phyloP scores from a whole-genome alignment of 1,140 invertebrate genomes.

The Panulirus ornatus region DNA sequence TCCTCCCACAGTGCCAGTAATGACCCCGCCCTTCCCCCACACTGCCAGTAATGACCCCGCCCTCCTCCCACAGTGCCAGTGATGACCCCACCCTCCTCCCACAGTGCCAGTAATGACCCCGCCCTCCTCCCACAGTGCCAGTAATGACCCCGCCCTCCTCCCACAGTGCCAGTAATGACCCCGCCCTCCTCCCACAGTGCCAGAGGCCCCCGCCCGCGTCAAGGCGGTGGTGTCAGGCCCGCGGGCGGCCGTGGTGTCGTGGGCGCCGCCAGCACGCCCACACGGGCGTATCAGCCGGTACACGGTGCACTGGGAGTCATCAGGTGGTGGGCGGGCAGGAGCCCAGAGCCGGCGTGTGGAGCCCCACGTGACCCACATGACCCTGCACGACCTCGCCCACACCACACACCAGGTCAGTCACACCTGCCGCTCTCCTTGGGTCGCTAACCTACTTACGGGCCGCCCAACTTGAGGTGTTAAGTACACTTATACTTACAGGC shows the following conservation, averaged over 20 bases:
- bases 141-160: no score
- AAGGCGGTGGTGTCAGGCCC: constrained; percentile 78
- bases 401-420: constrained; percentile 46
- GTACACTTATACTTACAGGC: no score
- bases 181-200: constrained; percentile 78
- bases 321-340: constrained; percentile 32
- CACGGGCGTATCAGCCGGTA: constrained; percentile 80
- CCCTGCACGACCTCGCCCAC: constrained; percentile 57
- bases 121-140: no score
- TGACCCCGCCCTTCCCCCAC: background rate
- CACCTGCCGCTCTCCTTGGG: background rate
- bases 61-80: no score
- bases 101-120: no score
- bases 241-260: constrained; percentile 79
- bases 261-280: constrained; percentile 78
- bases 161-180: constrained; percentile 77
- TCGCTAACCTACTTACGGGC: no score
- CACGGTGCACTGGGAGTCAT: constrained; percentile 77
- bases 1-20: no score
- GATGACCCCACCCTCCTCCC: no score
- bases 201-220: constrained; percentile 78
- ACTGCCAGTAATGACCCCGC: background rate
- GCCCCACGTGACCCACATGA: constrained; percentile 57
- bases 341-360: constrained; percentile 42
- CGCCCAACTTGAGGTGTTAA: no score